A percentile compares a stretch with the other conserved stretches of the same genome.
These are phyloP conservation scores for Scelioninae gen. 1 DNA, from an alignment of 2,888 invertebrate species.

Conservation along the genomic window DNA sequence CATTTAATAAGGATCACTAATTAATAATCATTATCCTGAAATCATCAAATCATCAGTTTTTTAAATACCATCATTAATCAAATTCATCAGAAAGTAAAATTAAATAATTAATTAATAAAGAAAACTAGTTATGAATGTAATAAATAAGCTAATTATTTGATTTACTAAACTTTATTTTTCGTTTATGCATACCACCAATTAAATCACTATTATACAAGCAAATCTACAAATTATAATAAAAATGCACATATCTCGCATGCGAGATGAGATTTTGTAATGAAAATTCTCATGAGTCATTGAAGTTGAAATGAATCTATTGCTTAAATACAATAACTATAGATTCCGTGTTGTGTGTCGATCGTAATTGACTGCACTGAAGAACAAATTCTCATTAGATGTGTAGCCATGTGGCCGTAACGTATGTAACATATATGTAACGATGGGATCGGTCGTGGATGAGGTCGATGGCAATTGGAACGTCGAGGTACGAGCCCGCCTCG, in stretches of 20 bases:
- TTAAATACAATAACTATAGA: conserved; percentile 55
- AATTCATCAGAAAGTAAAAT: too few species aligned
- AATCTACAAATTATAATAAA: conserved; percentile 16
- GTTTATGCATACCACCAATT: not conserved
- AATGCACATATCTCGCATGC: conserved; percentile 29
- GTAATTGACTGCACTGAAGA: conserved; percentile 61
- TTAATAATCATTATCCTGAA: too few species aligned
- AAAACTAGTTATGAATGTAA: not conserved
- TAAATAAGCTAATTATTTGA: too few species aligned
- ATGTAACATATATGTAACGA: conserved; percentile 68
- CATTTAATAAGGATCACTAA: too few species aligned
- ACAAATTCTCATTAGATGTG: conserved; percentile 66
- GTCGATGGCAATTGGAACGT: conserved; percentile 70
- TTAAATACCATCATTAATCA: too few species aligned
- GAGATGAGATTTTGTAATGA: conserved; percentile 60
- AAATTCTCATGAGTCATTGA: conserved; percentile 44
- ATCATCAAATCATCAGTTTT: too few species aligned
- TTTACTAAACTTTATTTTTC: too few species aligned
- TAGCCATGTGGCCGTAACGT: conserved; percentile 50
- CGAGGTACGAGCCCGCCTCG: conserved; percentile 63
- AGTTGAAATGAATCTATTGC: conserved; percentile 45
- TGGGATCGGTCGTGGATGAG: conserved; percentile 70
- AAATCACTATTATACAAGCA: conserved; percentile 17
- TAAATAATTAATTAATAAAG: too few species aligned
- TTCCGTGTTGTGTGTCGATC: conserved; percentile 42